phyloP scores from a whole-genome alignment of 2,888 invertebrate genomes.

The Gandaritis pyraliata region DNA sequence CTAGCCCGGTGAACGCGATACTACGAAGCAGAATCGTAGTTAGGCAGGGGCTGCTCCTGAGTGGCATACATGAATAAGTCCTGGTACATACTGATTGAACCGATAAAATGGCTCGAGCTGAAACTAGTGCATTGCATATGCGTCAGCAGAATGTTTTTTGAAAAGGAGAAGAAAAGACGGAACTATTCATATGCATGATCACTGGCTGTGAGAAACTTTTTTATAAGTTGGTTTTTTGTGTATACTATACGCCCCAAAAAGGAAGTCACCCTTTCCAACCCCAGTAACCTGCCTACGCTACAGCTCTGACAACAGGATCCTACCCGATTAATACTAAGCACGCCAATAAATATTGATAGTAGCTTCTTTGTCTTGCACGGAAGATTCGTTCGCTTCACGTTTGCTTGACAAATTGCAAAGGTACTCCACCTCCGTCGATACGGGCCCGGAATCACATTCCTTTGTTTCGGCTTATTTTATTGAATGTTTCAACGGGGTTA shows the following conservation, averaged over 20 bases:
- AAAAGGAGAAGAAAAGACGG: too few species aligned
- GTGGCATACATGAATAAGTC: not conserved
- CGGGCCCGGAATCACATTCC: slow-evolving; percentile 43
- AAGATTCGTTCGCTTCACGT: slow-evolving; percentile 76
- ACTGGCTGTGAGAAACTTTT: too few species aligned
- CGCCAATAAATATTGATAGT: slow-evolving; percentile 82
- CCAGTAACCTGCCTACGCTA: slow-evolving; percentile 10
- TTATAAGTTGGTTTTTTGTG: too few species aligned
- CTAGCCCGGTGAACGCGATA: slow-evolving; percentile 62
- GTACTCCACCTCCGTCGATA: slow-evolving; percentile 44
- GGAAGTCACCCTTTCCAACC: not conserved
- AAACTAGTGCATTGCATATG: not conserved
- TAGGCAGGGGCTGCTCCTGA: not conserved
- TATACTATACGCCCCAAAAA: too few species aligned
- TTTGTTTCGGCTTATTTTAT: slow-evolving; percentile 45
- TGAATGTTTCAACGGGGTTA: slow-evolving; percentile 39
- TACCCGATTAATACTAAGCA: slow-evolving; percentile 82
- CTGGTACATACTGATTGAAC: not conserved
- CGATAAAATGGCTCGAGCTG: not conserved
- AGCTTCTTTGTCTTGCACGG: slow-evolving; percentile 80
- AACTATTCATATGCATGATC: too few species aligned
- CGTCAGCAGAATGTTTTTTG: too few species aligned
- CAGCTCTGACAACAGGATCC: slow-evolving; percentile 60
- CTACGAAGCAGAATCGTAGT: slow-evolving; percentile 37
- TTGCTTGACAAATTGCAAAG: slow-evolving; percentile 72